Evolutionary conservation across 2,888 invertebrate genomes (phyloP), one percentile per base, ranked within the genome.

Genomic region (Eurytoma californica): DNA sequence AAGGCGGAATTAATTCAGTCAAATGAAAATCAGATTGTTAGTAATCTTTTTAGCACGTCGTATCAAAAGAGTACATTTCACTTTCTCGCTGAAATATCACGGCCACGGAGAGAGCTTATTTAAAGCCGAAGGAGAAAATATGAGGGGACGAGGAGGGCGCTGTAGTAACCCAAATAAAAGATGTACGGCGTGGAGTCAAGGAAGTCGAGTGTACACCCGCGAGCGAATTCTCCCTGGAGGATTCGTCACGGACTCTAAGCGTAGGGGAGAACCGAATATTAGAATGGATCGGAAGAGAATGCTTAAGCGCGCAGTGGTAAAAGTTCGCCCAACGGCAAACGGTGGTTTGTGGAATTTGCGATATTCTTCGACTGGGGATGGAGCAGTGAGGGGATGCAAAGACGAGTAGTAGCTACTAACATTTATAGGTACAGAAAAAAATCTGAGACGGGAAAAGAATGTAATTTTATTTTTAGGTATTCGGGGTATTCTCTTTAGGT

Each of bases 131-230:
- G 20, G 30, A 13, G 18, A 13, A 18, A 55, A 12, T 1, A 39
- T 7, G 39, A 3, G 39, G 39, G 39, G 39, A n/a, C 5, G 13
- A 5, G 14, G 13, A 49, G 16, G 9, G 58, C 51, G 60, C 55
- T 63, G 76, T 69, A n/a, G 55, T 76, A 76, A 76, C 76, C 69
- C 30, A 76, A 76, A 76, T 76, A 76, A 69, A 76, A 69, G 61
- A 69, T 47, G 5, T 3, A 13, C 18, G 7, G 30, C 18, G 20
- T 24, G 63, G 60, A 74, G 74, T 20, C 39, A 67, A 66, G n/a
- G 57, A 30, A 60, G 74, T 60, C 58, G 16, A 60, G 53, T 65
- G 18, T n/a, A 65, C 65, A 66, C 30, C 28, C 72, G 53, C 68
- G 72, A 61, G 72, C 61, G 28, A 60, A 58, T 49, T 60, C 63